Conservation (phyloP, 2,797 vertebrate species). For the Sparidentex hasta region DNA sequence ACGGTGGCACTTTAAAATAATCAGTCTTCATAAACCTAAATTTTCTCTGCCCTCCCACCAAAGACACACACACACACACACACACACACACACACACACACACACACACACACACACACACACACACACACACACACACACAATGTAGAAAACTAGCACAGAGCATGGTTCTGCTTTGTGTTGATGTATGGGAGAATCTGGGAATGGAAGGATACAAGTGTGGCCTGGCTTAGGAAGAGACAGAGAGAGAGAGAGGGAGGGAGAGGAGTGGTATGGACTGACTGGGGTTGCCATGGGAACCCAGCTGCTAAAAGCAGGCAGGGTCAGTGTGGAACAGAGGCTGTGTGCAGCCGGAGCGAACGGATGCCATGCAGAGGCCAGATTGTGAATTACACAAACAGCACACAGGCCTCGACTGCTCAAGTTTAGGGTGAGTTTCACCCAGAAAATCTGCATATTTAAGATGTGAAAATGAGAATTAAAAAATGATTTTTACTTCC, state of each 20-base stretch:
- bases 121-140: slow-evolving; percentile 44
- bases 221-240: slow-evolving; percentile 75
- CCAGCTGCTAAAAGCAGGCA: slow-evolving; percentile 84
- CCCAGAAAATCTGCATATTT: not conserved
- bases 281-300: slow-evolving; percentile 85
- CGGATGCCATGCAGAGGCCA: slow-evolving; percentile 76
- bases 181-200: slow-evolving; percentile 76
- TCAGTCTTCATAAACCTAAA: slow-evolving; percentile 50
- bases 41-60: slow-evolving; percentile 54
- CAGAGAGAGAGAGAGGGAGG: slow-evolving; percentile 23
- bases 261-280: slow-evolving; percentile 78
- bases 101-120: slow-evolving; percentile 37
- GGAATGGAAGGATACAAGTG: slow-evolving; percentile 78
- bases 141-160: slow-evolving; percentile 36
- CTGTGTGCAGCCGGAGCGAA: slow-evolving; percentile 64
- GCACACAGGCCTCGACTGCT: slow-evolving; percentile 29
- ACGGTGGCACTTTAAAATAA: slow-evolving; percentile 42
- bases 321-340: slow-evolving; percentile 75
- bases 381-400: slow-evolving; percentile 65
- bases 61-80: slow-evolving; percentile 11
- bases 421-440: not conserved
- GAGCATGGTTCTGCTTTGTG: slow-evolving; percentile 57
- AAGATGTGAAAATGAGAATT: slow-evolving; percentile 10
- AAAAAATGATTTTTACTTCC: not conserved
- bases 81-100: slow-evolving; percentile 8